Percentiles rank a stretch among this genome's conserved stretches.
Evolutionary conservation across 2,113 vertebrate genomes (phyloP).

Genomic region (Phrynosoma platyrhinos): DNA sequence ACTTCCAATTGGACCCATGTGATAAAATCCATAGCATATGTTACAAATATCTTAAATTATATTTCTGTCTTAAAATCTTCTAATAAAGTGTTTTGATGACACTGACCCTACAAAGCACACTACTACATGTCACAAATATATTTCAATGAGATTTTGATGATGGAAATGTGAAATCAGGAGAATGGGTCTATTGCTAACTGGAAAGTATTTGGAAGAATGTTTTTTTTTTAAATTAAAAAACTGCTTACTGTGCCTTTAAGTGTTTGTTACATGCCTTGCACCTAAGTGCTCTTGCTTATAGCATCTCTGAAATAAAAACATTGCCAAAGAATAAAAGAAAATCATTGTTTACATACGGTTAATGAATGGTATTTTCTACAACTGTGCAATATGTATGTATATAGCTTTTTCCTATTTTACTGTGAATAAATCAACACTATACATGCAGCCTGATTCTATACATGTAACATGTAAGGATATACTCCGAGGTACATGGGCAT

Average conservation of each 20-base stretch:
- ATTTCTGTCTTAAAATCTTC: constrained; percentile 40
- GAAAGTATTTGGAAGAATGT: constrained; percentile 37
- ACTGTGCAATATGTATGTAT: constrained; percentile 87
- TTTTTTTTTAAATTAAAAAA: not conserved
- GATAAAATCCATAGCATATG: not conserved
- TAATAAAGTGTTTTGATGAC: constrained; percentile 8
- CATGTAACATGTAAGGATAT: not conserved
- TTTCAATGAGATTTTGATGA: not conserved
- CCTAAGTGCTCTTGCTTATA: constrained; percentile 79
- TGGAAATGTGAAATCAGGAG: constrained; percentile 23
- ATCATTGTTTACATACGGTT: constrained; percentile 77
- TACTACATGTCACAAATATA: not conserved
- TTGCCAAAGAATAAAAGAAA: constrained; percentile 71
- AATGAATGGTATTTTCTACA: constrained; percentile 80
- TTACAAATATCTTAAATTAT: constrained; percentile 38
- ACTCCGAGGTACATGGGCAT: not conserved
- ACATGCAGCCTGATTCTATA: constrained; percentile 33
- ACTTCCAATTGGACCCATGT: too few relatives aligned
- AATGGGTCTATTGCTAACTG: constrained; percentile 43
- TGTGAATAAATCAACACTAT: constrained; percentile 81
- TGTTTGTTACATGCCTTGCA: constrained; percentile 78
- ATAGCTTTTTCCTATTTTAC: constrained; percentile 77
- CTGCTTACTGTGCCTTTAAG: constrained; percentile 59
- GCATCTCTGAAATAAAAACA: constrained; percentile 66
- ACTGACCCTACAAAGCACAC: not conserved